Conservation (phyloP, 2,888 invertebrate genomes). For the Sphinx pinastri region DNA sequence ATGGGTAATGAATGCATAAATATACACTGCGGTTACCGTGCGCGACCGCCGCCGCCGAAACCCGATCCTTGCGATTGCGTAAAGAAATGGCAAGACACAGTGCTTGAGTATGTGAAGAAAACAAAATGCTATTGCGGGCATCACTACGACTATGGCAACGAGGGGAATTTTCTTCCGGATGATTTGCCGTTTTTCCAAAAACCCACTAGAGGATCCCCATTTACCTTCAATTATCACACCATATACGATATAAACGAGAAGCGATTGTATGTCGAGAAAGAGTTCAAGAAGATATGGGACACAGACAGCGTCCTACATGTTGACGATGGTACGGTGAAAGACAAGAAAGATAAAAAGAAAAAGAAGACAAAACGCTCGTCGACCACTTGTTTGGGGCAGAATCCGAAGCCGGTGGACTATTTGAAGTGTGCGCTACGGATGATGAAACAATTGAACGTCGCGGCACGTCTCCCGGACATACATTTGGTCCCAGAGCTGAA, state of each 20-base stretch:
- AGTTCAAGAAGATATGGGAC: conserved; percentile 69
- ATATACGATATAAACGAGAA: conserved; percentile 67
- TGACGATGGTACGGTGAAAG: conserved; percentile 46
- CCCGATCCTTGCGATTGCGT: conserved; percentile 66
- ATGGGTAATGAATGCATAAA: conserved; percentile 54
- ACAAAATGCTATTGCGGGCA: conserved; percentile 72
- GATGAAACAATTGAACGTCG: conserved; percentile 61
- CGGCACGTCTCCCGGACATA: conserved; percentile 69
- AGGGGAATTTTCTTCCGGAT: conserved; percentile 59
- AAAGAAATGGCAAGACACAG: conserved; percentile 60
- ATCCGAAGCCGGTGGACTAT: conserved; percentile 64
- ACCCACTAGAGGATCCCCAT: conserved; percentile 53
- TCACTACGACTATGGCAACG: conserved; percentile 65
- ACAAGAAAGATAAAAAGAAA: conserved; percentile 54
- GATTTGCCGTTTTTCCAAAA: conserved; percentile 68
- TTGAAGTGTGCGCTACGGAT: conserved; percentile 64
- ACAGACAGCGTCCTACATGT: conserved; percentile 66
- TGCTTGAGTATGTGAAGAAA: conserved; percentile 57
- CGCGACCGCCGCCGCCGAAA: conserved; percentile 48
- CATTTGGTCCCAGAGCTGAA: conserved; percentile 68
- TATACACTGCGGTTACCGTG: conserved; percentile 65
- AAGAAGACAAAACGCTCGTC: conserved; percentile 53
- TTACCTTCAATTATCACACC: conserved; percentile 64
- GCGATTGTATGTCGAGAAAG: conserved; percentile 57
- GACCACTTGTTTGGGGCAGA: conserved; percentile 58